phyloP scores from a whole-genome alignment of 2,113 vertebrate genomes.

The Corythoichthys intestinalis region DNA sequence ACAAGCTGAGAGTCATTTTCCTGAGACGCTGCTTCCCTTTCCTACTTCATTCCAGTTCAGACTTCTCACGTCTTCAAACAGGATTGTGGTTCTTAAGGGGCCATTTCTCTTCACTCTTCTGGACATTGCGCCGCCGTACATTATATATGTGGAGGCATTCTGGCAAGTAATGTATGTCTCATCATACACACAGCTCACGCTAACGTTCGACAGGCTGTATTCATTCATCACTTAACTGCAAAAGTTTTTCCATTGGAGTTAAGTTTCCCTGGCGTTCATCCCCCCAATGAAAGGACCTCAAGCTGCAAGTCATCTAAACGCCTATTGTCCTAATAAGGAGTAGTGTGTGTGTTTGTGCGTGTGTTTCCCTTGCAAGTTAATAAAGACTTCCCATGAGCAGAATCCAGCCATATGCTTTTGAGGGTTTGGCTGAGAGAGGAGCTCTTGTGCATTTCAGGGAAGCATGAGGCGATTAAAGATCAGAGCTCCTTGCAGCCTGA shows the following conservation, averaged over 20 bases:
- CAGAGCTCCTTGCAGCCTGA: constrained; percentile 49
- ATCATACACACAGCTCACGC: constrained; percentile 15
- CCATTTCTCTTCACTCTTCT: not conserved
- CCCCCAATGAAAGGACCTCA: constrained; percentile 44
- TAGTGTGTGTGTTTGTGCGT: constrained; percentile 18
- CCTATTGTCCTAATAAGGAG: constrained; percentile 61
- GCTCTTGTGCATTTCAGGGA: constrained; percentile 49
- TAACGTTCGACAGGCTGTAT: constrained; percentile 25
- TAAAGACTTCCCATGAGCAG: constrained; percentile 54
- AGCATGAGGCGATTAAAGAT: constrained; percentile 58
- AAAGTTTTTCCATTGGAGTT: constrained; percentile 49
- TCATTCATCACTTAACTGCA: constrained; percentile 45
- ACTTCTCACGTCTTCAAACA: constrained; percentile 1
- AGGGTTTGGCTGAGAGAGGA: constrained; percentile 43
- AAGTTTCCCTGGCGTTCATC: constrained; percentile 30
- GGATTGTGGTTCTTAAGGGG: not conserved
- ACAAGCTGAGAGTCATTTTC: not conserved
- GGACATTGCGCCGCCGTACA: not conserved
- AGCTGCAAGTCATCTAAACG: constrained; percentile 53
- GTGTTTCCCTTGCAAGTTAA: constrained; percentile 40
- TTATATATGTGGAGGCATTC: constrained; percentile 34
- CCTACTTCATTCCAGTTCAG: not conserved
- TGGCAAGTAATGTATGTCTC: constrained; percentile 34
- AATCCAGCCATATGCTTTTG: constrained; percentile 37
- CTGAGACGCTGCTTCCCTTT: not conserved